Base-by-base conservation (phyloP, 2,797 vertebrate genomes). In the Propithecus deckenii region DNA sequence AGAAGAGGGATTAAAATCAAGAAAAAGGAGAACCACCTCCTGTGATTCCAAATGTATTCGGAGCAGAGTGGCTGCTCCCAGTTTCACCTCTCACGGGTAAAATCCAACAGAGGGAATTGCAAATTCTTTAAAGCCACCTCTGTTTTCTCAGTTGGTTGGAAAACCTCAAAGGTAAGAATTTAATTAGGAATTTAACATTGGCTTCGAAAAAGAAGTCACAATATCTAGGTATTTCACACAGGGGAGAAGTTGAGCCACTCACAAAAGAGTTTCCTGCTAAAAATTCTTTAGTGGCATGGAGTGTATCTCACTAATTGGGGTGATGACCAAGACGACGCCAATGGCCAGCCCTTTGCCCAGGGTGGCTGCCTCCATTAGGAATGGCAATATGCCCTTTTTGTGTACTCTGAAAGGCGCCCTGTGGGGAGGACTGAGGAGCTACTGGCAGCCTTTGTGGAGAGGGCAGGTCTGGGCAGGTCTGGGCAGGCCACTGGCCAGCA, bases 381-480 rank as follows among this genome's bases (percentile, higher is more conserved):
- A 99, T 98, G 98, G 98, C 98, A 84, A 97, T 99, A 97, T 97
- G 98, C 65, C 97, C 98, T 95, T 98, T 98, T 98, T 96, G 79
- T 98, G 98, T 96, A 95, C 59, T 87, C 94, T 78, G 86, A 96
- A 97, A 83, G 63, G 63, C 9, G 55, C 98, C 99, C 99, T 79
- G 98, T 98, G 98, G 99, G 98, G 99, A 97, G 69, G 97, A 98
- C 98, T 98, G 98, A 99, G 98, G 99, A 98, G 98, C 98, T 98
- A 97, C 98, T 97, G 97, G 98, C 95, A 96, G 89, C 92, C 95
- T 97, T 98, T 97, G 97, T 98, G 98, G 98, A 98, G 98, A 98
- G 98, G 99, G 99, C 99, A 99, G 99, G 98, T 98, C 99, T 98
- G 98, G 99, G 99, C 99, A 99, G 99, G 98, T 98, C 99, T 98